Base-by-base conservation (phyloP, 2,113 vertebrate genomes). In the Cyphotilapia sp. region DNA sequence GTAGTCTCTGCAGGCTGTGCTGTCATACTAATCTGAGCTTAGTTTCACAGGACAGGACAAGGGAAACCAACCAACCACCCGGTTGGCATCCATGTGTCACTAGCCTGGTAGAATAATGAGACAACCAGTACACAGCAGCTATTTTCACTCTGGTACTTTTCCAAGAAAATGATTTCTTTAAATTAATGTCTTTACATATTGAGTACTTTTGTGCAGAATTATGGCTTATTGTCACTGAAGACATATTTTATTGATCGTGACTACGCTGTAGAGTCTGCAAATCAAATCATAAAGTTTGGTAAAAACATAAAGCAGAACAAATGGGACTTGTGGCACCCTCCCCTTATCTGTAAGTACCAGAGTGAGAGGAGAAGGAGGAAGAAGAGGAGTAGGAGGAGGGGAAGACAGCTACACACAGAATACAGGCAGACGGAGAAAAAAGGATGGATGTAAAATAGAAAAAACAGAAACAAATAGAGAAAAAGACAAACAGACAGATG, bases 301-400 rank as follows among this genome's bases (percentile, higher is more conserved):
- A 16, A 69, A 71, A 17, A 42, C 22, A 56, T 29, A 42, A 17
- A 40, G 7, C 51, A 56, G 66, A 84, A 38, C 13, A 45, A 84
- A 51, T 9, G 27, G 83, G 24, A 45, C 24, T 76, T 49, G 42
- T 69, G 22, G 69, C 9, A 31, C 33, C 51, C 83, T 57, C 22
- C 38, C 80, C 38, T 33, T 92, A 93, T 90, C 92, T 90, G 83
- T 93, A 89, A 93, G 91, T 95, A 93, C 94, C 94, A 94, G 95
- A 95, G 90, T 91, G 94, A 87, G 94, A 95, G 82, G 90, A 94
- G 83, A 92, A 95, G 86, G 95, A 94, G 47, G 94, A 91, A 84
- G 95, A 95, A 92, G 94, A 95, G 90, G 92, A 96, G 93, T 93
- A 96, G 88, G 92, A 96, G 80, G 93, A 95, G 81, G 95, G 95